These are phyloP conservation scores for Epiblema foenella DNA, from an alignment of 2,888 invertebrate genomes.

Conservation along the genomic window DNA sequence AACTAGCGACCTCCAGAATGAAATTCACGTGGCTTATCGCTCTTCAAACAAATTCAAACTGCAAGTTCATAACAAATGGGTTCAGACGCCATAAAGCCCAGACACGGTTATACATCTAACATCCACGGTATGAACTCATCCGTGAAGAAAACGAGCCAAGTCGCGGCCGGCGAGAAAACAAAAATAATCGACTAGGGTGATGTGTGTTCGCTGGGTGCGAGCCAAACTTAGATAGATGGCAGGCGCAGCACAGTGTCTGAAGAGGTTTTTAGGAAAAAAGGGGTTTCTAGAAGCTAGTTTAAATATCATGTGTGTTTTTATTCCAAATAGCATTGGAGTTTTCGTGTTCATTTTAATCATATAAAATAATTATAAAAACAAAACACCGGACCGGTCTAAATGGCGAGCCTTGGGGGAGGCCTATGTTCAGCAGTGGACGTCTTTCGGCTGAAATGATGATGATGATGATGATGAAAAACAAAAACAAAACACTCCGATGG, in stretches of 20 bases:
- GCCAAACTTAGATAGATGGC: slow-evolving; percentile 51
- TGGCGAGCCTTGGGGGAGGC: no score
- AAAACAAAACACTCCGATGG: no score
- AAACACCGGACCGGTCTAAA: no score
- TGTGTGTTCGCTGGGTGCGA: slow-evolving; percentile 46
- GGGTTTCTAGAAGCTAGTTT: not conserved
- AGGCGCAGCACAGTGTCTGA: slow-evolving; percentile 8
- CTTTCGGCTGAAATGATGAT: no score
- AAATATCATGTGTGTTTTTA: not conserved
- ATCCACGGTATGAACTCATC: slow-evolving; percentile 25
- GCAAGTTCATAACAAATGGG: not conserved
- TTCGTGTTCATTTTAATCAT: no score
- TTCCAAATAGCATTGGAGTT: no score
- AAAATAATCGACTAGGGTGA: slow-evolving; percentile 37
- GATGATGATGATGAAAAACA: no score
- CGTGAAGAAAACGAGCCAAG: slow-evolving; percentile 40
- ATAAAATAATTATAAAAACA: no score
- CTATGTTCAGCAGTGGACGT: no score
- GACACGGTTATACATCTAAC: not conserved
- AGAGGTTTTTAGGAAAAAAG: not conserved
- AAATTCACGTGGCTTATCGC: no score
- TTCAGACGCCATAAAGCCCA: slow-evolving; percentile 1
- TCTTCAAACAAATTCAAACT: not conserved
- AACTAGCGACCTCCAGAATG: no score
- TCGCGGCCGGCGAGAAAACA: slow-evolving; percentile 27